A percentile compares a stretch with the other conserved stretches of the same genome.
phyloP scores from a whole-genome alignment of 2,113 vertebrate genomes.

The Azemiops feae region DNA sequence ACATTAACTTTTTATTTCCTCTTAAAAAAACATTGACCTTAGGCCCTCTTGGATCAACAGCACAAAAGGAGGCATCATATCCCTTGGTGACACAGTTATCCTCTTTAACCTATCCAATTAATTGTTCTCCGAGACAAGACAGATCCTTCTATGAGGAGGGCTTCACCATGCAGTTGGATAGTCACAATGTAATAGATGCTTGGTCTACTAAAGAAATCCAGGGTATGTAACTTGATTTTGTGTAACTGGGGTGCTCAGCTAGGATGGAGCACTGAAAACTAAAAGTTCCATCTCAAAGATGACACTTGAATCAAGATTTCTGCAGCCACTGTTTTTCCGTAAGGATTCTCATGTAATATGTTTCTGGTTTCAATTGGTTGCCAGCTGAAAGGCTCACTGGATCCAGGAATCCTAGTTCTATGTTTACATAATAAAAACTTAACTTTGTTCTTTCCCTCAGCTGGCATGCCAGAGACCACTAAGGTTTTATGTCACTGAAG shows the following conservation, averaged over 20 bases:
- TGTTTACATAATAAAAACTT: neutral
- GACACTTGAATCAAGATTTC: neutral
- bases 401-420: neutral
- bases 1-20: neutral
- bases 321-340: neutral
- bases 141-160: neutral
- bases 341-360: neutral
- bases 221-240: neutral
- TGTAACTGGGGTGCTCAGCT: neutral
- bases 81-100: constrained; percentile 11
- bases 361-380: neutral
- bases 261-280: constrained; percentile 4
- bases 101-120: neutral
- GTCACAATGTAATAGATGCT: neutral
- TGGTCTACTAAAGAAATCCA: neutral
- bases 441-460: neutral
- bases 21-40: constrained; percentile 63
- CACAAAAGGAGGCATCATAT: neutral
- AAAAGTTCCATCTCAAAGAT: neutral
- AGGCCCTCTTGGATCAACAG: constrained; percentile 37
- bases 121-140: neutral
- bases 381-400: neutral
- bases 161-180: neutral
- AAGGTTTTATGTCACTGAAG: neutral
- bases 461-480: neutral